Evolutionary conservation across 2,113 vertebrate species (phyloP).

Genomic region (Gobiocypris rarus): DNA sequence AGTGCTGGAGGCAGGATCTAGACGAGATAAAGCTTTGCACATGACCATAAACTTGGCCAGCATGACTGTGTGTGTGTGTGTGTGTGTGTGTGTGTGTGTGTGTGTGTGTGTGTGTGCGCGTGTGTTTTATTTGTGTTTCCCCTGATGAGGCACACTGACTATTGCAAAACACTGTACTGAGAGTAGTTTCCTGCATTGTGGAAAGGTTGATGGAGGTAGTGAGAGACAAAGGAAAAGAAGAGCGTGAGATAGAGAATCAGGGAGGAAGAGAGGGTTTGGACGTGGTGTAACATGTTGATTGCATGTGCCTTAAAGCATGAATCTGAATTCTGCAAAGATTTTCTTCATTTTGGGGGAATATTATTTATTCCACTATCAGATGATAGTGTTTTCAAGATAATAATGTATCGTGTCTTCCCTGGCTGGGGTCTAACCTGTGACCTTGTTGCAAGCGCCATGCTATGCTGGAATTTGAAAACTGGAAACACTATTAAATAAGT

Average conservation of each 20-base stretch:
- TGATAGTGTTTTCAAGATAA: constrained; percentile 5
- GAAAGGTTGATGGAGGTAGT: constrained; percentile 28
- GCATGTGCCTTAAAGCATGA: neutral
- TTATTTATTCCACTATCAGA: neutral
- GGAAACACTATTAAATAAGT: neutral
- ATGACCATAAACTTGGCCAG: constrained; percentile 69
- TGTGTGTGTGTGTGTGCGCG: neutral
- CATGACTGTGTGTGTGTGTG: constrained; percentile 45
- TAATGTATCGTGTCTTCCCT: neutral
- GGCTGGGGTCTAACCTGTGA: neutral
- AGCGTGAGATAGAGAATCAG: constrained; percentile 5
- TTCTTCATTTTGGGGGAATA: neutral
- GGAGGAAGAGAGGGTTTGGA: neutral
- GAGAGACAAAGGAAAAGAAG: neutral
- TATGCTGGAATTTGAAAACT: neutral
- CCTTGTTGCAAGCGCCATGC: neutral
- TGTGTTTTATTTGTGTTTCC: constrained; percentile 44
- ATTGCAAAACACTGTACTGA: constrained; percentile 46
- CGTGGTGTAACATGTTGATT: neutral
- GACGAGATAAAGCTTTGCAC: neutral
- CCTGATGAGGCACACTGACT: constrained; percentile 38
- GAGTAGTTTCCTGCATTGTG: constrained; percentile 48
- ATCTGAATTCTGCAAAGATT: neutral
- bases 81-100: neutral
- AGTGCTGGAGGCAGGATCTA: neutral